Evolutionary conservation across 2,797 vertebrate genomes (phyloP), one percentile per base, ranked within the genome.

Genomic region (Toxotes lorentzi): DNA sequence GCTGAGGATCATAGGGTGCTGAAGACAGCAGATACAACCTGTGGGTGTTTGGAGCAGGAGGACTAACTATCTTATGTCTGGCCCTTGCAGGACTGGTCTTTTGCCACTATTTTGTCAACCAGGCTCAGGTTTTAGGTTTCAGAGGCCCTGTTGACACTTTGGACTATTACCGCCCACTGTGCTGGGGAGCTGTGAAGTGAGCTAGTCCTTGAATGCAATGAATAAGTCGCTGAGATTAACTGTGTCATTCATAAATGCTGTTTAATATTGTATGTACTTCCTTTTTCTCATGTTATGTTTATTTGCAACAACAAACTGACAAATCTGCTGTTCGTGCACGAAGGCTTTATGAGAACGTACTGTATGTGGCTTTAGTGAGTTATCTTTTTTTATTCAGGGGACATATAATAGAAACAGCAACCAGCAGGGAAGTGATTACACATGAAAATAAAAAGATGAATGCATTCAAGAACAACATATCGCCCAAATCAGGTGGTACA

Each of bases 11-110:
- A 80, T 13, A 13, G 70, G 70, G 67, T 69, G 79, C 81, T 89
- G 86, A 86, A 86, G 82, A 38, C 73, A 79, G 73, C 75, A 58
- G 78, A 67, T 79, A 78, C 59, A 73, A 83, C 50, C 73, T 68
- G 73, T 78, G 12, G 64, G 72, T 79, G 79, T 56, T 70, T 71
- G 77, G 38, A 38, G 8, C 2, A 38, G 38, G 38, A 38, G 38
- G 40, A n/a, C n/a, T n/a, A n/a, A n/a, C n/a, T n/a, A 76, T 80
- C 59, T 40, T 21, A 13, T 74, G 57, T 80, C 64, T 59, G n/a
- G 19, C 27, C 34, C 41, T 56, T 41, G 47, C 48, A 43, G 45
- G 68, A 80, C 79, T 48, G 40, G 74, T 78, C 77, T 68, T 47
- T 59, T 54, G 56, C 32, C 56, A 23, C 51, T 85, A 17, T 79